Conservation (phyloP, 2,113 vertebrate species). For the Phalacrocorax pelagicus region DNA sequence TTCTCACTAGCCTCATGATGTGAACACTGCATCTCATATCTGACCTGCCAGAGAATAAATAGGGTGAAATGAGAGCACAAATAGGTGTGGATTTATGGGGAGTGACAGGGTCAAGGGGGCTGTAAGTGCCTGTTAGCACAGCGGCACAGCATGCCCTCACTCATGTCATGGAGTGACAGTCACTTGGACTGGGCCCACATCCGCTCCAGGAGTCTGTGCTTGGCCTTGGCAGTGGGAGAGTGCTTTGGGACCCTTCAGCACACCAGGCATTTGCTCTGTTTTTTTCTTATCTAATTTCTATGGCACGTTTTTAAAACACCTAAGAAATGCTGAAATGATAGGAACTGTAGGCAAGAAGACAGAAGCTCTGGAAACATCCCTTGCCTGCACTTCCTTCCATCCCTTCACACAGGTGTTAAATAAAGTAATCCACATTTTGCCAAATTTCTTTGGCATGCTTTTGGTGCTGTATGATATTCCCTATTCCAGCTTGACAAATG, state of each 20-base stretch:
- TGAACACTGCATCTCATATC: not conserved
- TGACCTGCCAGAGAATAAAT: slow-evolving; percentile 24
- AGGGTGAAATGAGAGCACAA: slow-evolving; percentile 35
- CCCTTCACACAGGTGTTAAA: not conserved
- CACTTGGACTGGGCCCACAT: not conserved
- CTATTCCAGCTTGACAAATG: not conserved
- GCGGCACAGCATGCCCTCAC: not conserved
- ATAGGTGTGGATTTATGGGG: slow-evolving; percentile 41
- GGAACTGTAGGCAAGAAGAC: not conserved
- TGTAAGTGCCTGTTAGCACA: slow-evolving; percentile 28
- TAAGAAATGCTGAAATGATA: not conserved
- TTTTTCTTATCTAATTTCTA: not conserved
- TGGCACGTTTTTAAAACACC: not conserved
- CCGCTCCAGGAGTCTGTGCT: not conserved
- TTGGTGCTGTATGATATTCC: not conserved
- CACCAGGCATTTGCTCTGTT: not conserved
- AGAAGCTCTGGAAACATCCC: not conserved
- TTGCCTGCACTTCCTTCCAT: not conserved
- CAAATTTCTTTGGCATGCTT: not conserved
- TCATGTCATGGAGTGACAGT: rapidly evolving
- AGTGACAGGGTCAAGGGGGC: slow-evolving; percentile 38
- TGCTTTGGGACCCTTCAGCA: not conserved
- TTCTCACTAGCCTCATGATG: slow-evolving; percentile 22
- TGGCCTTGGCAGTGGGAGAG: not conserved
- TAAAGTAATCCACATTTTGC: not conserved